Evolutionary conservation across 2,888 invertebrate genomes (phyloP).

Genomic region (Xanthostigma xanthostigma): DNA sequence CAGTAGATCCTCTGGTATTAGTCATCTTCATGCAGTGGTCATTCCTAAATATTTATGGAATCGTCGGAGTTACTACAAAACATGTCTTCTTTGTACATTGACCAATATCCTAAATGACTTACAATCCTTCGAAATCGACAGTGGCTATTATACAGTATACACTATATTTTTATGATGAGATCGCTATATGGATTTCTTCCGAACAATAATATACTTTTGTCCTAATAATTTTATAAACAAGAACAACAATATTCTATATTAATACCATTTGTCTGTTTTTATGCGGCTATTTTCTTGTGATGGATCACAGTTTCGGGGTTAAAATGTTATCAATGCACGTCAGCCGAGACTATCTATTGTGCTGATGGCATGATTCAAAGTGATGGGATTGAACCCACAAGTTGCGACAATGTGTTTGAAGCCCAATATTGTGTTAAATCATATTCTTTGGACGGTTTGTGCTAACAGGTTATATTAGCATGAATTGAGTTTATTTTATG

Average conservation of each 20-base stretch:
- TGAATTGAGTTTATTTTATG: neutral
- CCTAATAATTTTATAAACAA: too few species aligned
- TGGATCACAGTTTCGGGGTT: slow-evolving; percentile 17
- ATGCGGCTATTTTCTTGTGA: slow-evolving; percentile 9
- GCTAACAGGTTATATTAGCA: slow-evolving; percentile 18
- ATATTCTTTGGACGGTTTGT: slow-evolving; percentile 36
- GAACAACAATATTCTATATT: neutral
- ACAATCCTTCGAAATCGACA: too few species aligned
- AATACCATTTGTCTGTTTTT: slow-evolving; percentile 8
- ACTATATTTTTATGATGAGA: too few species aligned
- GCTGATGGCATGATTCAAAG: slow-evolving; percentile 47
- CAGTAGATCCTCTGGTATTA: too few species aligned
- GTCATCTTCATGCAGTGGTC: too few species aligned
- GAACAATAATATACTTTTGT: too few species aligned
- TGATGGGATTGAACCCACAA: slow-evolving; percentile 39
- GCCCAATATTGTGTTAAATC: slow-evolving; percentile 76
- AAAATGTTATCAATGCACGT: slow-evolving; percentile 67
- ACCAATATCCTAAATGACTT: too few species aligned
- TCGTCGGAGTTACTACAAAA: too few species aligned
- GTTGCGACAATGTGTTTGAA: slow-evolving; percentile 59
- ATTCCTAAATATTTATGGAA: too few species aligned
- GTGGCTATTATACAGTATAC: too few species aligned
- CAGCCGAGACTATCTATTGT: slow-evolving; percentile 49
- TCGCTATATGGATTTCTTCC: too few species aligned
- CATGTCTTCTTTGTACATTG: too few species aligned